Conservation (phyloP, 2,888 invertebrate species). For the Dioctria rufipes region DNA sequence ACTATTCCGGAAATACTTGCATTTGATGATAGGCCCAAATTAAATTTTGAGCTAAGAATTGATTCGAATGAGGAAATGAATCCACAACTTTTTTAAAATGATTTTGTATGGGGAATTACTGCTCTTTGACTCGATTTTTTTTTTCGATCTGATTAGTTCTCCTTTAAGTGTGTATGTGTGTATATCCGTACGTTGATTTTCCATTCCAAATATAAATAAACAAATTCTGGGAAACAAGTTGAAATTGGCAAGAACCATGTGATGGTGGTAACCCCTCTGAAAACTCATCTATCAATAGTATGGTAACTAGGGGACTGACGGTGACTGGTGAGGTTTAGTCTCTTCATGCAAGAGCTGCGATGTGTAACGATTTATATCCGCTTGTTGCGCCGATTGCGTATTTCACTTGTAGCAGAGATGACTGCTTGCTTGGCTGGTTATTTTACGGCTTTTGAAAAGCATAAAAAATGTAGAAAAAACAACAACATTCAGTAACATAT, state of each 20-base stretch:
- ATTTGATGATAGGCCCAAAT: too few relatives aligned
- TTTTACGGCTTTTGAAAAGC: too few relatives aligned
- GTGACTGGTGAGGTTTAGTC: slow-evolving; percentile 22
- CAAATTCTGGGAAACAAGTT: slow-evolving; percentile 13
- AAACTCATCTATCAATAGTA: not conserved
- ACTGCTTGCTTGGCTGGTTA: slow-evolving; percentile 17
- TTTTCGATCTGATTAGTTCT: not conserved
- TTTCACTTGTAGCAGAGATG: slow-evolving; percentile 31
- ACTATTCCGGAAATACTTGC: too few relatives aligned
- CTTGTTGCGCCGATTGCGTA: slow-evolving; percentile 65
- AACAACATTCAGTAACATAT: too few relatives aligned
- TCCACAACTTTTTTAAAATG: not conserved
- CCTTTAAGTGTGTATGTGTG: not conserved
- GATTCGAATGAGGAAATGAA: too few relatives aligned
- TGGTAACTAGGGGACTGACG: not conserved
- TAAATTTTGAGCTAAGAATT: too few relatives aligned
- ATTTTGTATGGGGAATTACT: not conserved
- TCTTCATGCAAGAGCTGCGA: slow-evolving; percentile 66
- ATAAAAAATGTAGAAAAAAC: too few relatives aligned
- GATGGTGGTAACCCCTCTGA: slow-evolving; percentile 18
- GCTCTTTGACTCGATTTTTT: not conserved
- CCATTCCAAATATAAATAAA: slow-evolving; percentile 10
- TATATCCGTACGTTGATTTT: not conserved
- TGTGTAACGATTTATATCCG: slow-evolving; percentile 70
- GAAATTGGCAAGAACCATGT: not conserved